Percentiles rank a stretch among this genome's conserved stretches.
Conservation (phyloP, 2,113 vertebrate genomes). For the Bubalus kerabau region DNA sequence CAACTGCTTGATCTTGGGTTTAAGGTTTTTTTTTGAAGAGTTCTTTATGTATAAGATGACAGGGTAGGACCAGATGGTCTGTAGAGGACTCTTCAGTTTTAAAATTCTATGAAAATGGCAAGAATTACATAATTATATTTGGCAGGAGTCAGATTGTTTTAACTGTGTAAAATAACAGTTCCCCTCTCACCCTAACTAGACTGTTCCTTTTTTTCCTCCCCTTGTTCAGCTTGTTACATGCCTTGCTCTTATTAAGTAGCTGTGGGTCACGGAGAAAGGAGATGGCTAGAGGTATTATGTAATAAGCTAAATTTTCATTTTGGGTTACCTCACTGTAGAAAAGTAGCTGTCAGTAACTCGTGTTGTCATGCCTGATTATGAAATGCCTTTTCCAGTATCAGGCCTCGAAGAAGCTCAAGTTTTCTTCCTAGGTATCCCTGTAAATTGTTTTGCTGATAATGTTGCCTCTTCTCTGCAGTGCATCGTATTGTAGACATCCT, state of each 20-base stretch:
- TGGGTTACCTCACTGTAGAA: background rate
- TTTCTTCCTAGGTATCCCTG: background rate
- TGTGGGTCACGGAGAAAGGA: background rate
- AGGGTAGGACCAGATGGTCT: constrained; percentile 41
- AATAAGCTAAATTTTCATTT: constrained; percentile 24
- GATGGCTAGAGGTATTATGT: constrained; percentile 4
- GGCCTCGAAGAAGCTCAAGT: background rate
- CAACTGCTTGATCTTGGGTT: constrained; percentile 26
- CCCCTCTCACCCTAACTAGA: background rate
- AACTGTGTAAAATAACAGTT: constrained; percentile 26
- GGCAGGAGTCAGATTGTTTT: constrained; percentile 38
- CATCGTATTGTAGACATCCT: background rate
- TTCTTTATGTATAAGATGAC: constrained; percentile 22
- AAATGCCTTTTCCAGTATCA: background rate
- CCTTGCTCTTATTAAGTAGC: background rate
- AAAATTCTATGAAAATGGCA: constrained; percentile 32
- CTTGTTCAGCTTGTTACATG: constrained; percentile 26
- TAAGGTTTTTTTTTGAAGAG: constrained; percentile 6
- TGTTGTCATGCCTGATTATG: background rate
- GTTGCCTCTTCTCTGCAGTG: background rate
- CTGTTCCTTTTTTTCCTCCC: background rate
- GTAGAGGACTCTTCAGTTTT: constrained; percentile 18
- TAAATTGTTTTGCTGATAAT: background rate
- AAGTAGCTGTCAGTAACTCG: background rate
- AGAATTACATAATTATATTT: constrained; percentile 46